phyloP scores from a whole-genome alignment of 2,797 vertebrate genomes.

The Helarctos malayanus region DNA sequence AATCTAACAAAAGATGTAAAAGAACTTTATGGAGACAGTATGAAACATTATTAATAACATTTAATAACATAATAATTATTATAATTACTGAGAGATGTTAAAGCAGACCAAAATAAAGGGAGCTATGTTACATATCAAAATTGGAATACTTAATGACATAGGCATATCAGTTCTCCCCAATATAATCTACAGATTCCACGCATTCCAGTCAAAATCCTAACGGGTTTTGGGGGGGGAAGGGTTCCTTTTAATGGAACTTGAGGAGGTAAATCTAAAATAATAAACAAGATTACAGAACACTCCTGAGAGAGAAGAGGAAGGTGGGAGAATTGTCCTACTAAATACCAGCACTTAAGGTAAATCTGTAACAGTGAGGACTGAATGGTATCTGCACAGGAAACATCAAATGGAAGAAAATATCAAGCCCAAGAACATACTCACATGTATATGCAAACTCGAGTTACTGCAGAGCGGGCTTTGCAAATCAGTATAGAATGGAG shows the following conservation, averaged over 20 bases:
- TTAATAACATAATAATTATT: no score
- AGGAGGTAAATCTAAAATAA: slow-evolving; percentile 32
- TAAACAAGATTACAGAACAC: background rate
- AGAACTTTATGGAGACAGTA: background rate
- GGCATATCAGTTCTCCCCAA: background rate
- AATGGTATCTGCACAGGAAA: background rate
- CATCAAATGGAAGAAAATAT: background rate
- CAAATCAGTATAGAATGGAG: background rate
- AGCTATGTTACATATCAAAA: background rate
- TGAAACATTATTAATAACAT: background rate
- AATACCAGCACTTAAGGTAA: background rate
- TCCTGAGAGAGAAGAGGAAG: background rate
- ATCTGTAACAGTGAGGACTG: background rate
- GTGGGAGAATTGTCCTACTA: background rate
- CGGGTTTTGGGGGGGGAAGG: background rate
- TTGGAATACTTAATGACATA: background rate
- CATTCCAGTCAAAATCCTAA: background rate
- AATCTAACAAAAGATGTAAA: slow-evolving; percentile 9
- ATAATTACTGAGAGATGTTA: background rate
- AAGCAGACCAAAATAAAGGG: background rate
- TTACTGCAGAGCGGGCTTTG: background rate
- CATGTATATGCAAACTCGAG: background rate
- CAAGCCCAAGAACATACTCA: background rate
- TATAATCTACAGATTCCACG: background rate
- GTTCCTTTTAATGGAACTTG: background rate